Evolutionary conservation across 92 coral and sea anemone genomes (phyloP), one percentile per base, ranked within the genome.

Genomic region (Plumapathes pennacea): DNA sequence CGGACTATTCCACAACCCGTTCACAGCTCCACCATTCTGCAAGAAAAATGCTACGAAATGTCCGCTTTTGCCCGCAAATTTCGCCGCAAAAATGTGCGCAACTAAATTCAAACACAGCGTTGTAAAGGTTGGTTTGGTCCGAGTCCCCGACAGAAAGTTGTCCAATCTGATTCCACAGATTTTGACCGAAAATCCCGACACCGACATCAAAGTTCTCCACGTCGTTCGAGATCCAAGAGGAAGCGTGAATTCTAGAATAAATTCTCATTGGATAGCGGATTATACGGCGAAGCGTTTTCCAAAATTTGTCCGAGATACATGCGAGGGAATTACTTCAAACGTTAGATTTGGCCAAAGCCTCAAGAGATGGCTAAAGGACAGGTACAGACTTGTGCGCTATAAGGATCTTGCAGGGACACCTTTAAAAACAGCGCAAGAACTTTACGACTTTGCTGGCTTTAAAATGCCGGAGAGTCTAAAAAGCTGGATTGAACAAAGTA

Each of bases 181-280:
- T 3, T 37, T 75, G 10, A 10, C 43, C n/a, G 68, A 75, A 11
- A 65, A 65, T 39, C 53, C 75, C 13, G 66, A 56, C 34, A 75
- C 82, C 3, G 62, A 56, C 3, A 28, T 75, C 36, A 67, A 67
- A 4, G 14, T 75, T 19, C 38, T 75, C 13, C 82, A 75, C 32
- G 72, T 75, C 25, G 82, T 75, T 37, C 82, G 82, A 23, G 82
- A 75, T 19, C 82, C 82, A 13, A 36, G 82, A 10, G 82, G 74
- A 11, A 65, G 64, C 25, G 40, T 65, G n/a, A 76, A 76, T 44
- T 76, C 83, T 24, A 70, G 83, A 36, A 43, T 76, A 1, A 59
- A 67, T 0, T 55, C 51, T 0, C 29, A 10, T 3, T 76, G 73
- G 58, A 49, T 76, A n/a, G 54, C 38, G 17, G 62, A 67, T 27